A percentile compares a stretch with the other conserved stretches of the same genome.
phyloP scores from a whole-genome alignment of 2,113 vertebrate species.

The Agelaius tricolor region DNA sequence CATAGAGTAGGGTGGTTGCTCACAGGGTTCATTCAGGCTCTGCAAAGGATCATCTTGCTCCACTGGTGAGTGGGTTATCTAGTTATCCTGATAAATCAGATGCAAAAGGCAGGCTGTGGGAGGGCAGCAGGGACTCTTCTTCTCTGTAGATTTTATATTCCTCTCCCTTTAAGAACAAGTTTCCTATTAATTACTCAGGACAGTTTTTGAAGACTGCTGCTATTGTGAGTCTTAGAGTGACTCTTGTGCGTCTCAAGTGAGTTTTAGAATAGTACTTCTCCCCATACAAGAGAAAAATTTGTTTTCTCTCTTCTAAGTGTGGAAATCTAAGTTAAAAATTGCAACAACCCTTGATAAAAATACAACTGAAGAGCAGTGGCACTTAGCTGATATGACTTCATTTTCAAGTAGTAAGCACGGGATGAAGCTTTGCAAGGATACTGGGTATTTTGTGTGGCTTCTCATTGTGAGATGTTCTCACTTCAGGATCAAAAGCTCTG shows the following conservation, averaged over 20 bases:
- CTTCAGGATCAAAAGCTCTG: background rate
- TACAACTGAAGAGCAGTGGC: fast-evolving
- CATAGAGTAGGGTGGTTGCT: background rate
- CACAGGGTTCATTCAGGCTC: background rate
- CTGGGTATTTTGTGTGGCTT: background rate
- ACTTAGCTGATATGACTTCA: background rate
- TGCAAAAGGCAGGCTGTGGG: background rate
- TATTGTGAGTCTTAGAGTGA: background rate
- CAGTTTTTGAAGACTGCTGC: background rate
- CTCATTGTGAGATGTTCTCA: background rate
- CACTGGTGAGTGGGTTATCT: background rate
- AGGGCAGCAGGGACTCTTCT: background rate
- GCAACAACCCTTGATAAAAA: background rate
- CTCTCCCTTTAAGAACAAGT: background rate
- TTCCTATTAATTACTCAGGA: background rate
- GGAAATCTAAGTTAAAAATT: background rate
- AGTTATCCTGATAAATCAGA: background rate
- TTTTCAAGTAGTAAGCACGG: background rate
- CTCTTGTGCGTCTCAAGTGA: background rate
- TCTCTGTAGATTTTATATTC: background rate
- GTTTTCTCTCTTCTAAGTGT: background rate
- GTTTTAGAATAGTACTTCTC: background rate
- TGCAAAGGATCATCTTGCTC: background rate
- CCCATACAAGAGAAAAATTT: background rate
- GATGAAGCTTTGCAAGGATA: background rate